Base-by-base conservation (phyloP, 2,113 vertebrate species). In the Lota lota region DNA sequence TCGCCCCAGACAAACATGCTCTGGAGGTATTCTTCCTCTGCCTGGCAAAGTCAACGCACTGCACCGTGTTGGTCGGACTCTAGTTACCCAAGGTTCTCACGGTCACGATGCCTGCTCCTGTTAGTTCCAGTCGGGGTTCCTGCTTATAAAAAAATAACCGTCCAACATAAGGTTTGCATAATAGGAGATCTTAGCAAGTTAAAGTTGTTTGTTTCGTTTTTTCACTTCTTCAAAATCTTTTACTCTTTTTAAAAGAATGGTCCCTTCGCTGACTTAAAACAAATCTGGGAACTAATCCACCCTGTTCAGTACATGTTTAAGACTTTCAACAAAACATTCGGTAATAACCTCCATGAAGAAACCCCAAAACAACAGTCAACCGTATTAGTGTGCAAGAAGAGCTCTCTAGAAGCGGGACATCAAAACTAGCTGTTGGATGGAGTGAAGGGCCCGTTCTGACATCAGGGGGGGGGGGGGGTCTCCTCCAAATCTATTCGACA, bases 121-220 rank as follows among this genome's bases (percentile, higher is more conserved):
- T 47, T 47, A 47, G 7, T 33, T 12, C 40, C 40, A 47, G 40
- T 12, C 40, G 40, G 40, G 40, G 8, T 14, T 19, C 6, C 51
- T 66, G 47, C 24, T 12, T 22, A 61, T 6, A 69, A 54, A 63
- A 24, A 51, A 56, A 56, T 56, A 18, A 17, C 53, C 53, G 14
- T 17, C 70, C 75, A 56, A 75, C 78, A 56, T 59, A 15, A 11
- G 61, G 69, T 79, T 90, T 90, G 89, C 89, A 91, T 90, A 90
- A 81, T 87, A 78, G 76, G 83, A 78, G 79, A 83, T 40, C 76
- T 75, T 47, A 47, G 40, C 40, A 47, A 47, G 40, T 47, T 47
- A 47, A 64, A 69, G 76, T 61, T 77, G 69, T 57, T 68, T 70
- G 64, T 53, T 72, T 74, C 63, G 20, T 63, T 69, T 36, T 57